Evolutionary conservation across 2,797 vertebrate genomes (phyloP).

Genomic region (Myiotriccus ornatus): DNA sequence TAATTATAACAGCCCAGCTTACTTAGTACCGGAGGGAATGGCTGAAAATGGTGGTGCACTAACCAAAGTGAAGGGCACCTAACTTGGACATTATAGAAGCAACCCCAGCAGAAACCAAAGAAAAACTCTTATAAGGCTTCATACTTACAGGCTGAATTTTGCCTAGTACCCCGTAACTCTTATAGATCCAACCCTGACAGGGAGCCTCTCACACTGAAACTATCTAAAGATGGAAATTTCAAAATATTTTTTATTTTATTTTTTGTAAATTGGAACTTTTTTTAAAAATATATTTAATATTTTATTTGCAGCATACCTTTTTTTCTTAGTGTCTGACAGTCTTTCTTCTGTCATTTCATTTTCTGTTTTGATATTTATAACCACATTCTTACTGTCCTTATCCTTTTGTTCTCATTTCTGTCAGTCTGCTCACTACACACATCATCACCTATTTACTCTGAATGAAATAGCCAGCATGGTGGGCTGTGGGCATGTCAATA

Average conservation of each 20-base stretch:
- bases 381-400: neutral
- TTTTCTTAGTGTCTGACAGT: neutral
- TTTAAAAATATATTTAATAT: neutral
- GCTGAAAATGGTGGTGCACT: neutral
- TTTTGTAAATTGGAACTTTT: neutral
- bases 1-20: neutral
- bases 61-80: neutral
- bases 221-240: neutral
- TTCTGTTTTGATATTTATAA: neutral
- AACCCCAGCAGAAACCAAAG: neutral
- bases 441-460: neutral
- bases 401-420: neutral
- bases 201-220: neutral
- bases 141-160: neutral
- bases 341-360: neutral
- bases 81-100: neutral
- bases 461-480: neutral
- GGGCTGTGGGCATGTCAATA: neutral
- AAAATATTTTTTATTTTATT: neutral
- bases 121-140: neutral
- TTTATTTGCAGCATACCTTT: neutral
- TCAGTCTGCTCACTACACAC: neutral
- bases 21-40: neutral
- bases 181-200: neutral
- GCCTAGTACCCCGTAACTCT: neutral